Conservation (phyloP, 1,140 invertebrate genomes). For the Drosophila teissieri region DNA sequence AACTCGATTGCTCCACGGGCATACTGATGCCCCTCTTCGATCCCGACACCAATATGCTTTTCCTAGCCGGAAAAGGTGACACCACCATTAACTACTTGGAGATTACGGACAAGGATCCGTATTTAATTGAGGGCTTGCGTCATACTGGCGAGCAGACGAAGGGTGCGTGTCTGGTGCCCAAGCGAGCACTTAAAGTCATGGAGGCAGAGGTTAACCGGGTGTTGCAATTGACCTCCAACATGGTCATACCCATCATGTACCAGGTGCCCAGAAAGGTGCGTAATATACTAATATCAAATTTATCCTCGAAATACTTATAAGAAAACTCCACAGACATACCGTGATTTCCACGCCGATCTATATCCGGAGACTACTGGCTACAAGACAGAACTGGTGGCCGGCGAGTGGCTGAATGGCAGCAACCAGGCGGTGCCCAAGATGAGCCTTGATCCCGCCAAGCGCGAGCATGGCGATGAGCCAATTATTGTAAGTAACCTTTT, state of each 20-base stretch:
- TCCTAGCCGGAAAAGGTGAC: slow-evolving; percentile 96
- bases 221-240: slow-evolving; percentile 92
- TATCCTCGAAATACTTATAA: background rate
- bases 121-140: slow-evolving; percentile 90
- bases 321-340: slow-evolving; percentile 88
- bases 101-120: slow-evolving; percentile 93
- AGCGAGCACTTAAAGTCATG: slow-evolving; percentile 96
- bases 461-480: slow-evolving; percentile 86
- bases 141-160: slow-evolving; percentile 93
- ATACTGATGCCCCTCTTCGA: slow-evolving; percentile 95
- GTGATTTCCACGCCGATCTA: slow-evolving; percentile 96
- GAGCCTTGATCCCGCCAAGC: slow-evolving; percentile 90
- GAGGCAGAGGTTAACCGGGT: slow-evolving; percentile 96
- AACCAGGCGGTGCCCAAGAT: slow-evolving; percentile 91
- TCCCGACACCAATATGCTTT: slow-evolving; percentile 96
- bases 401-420: slow-evolving; percentile 91
- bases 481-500: slow-evolving; percentile 86
- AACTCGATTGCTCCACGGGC: slow-evolving; percentile 95
- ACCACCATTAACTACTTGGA: slow-evolving; percentile 95
- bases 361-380: slow-evolving; percentile 94
- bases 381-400: slow-evolving; percentile 90
- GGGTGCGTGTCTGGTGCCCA: slow-evolving; percentile 95
- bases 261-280: slow-evolving; percentile 94
- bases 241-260: slow-evolving; percentile 96
- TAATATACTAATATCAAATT: slow-evolving; percentile 17